Conservation (phyloP, 2,888 invertebrate species). For the Plagodis pulveraria region DNA sequence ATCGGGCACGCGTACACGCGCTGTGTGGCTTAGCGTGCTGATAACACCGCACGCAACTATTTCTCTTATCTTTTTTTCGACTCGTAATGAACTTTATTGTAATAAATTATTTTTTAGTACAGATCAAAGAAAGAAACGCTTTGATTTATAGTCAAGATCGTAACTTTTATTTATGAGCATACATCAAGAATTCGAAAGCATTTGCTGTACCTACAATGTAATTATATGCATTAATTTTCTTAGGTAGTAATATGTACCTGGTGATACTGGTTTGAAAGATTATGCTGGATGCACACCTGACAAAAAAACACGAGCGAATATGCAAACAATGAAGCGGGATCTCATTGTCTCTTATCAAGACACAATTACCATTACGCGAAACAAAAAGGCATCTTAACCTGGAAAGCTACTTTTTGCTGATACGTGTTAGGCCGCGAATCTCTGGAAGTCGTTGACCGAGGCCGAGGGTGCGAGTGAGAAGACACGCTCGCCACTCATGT, state of each 20-base stretch:
- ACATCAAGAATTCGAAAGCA: too few relatives aligned
- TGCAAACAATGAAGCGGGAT: not conserved
- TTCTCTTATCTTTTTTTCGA: constrained; percentile 45
- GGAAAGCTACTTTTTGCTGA: constrained; percentile 44
- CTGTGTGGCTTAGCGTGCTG: constrained; percentile 49
- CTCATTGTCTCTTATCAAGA: constrained; percentile 32
- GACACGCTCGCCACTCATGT: constrained; percentile 70
- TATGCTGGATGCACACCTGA: not conserved
- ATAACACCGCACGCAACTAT: constrained; percentile 58
- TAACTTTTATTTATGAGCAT: not conserved
- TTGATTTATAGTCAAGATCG: constrained; percentile 7
- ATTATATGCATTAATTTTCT: too few relatives aligned
- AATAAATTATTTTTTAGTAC: constrained; percentile 10
- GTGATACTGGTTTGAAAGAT: too few relatives aligned
- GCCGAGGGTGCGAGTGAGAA: constrained; percentile 71
- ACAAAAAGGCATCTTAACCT: constrained; percentile 40
- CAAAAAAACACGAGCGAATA: not conserved
- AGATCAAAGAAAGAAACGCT: constrained; percentile 9
- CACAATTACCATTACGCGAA: constrained; percentile 40
- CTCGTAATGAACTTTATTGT: constrained; percentile 20
- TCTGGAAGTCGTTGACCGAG: constrained; percentile 77
- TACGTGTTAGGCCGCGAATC: constrained; percentile 57
- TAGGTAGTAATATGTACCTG: not conserved
- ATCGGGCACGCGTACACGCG: constrained; percentile 49
- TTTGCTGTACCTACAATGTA: too few relatives aligned